Percentiles rank a stretch among this genome's conserved stretches.
These are phyloP conservation scores for Cephus sareptanus DNA, from an alignment of 2,888 invertebrate species.

Conservation along the genomic window DNA sequence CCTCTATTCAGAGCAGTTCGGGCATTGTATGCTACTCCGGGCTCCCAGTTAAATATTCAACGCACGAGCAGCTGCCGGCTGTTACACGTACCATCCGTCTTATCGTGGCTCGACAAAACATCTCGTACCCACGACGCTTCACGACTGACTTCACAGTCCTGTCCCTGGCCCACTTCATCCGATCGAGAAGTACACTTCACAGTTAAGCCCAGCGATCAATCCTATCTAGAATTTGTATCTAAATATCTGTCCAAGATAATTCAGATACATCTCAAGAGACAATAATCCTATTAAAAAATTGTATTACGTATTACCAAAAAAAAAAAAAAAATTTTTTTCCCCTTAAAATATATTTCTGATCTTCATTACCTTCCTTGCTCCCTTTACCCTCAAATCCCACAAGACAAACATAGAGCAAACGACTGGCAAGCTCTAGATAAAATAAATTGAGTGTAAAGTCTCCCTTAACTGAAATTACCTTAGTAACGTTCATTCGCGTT, in stretches of 20 bases:
- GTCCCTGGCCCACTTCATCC: not conserved
- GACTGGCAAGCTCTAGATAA: not conserved
- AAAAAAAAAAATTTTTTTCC: too few species aligned
- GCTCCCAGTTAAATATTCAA: slow-evolving; percentile 55
- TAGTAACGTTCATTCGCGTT: not conserved
- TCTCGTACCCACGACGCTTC: slow-evolving; percentile 2
- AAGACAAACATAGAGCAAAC: not conserved
- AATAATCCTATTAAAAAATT: too few species aligned
- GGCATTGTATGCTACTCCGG: slow-evolving; percentile 41
- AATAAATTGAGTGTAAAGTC: not conserved
- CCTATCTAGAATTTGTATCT: not conserved
- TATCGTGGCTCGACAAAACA: slow-evolving; percentile 29
- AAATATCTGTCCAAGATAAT: not conserved
- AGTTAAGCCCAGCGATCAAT: not conserved
- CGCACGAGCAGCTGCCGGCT: slow-evolving; percentile 45
- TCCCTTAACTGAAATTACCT: not conserved
- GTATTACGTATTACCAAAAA: too few species aligned
- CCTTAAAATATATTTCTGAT: too few species aligned
- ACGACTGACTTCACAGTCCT: not conserved
- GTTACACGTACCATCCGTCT: slow-evolving; percentile 48
- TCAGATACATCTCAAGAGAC: not conserved
- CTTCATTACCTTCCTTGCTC: too few species aligned
- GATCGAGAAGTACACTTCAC: not conserved
- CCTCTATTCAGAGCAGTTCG: slow-evolving; percentile 30
- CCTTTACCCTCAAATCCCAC: not conserved